These are phyloP conservation scores for Macropis europaea DNA, from an alignment of 2,888 invertebrate genomes.

Conservation along the genomic window DNA sequence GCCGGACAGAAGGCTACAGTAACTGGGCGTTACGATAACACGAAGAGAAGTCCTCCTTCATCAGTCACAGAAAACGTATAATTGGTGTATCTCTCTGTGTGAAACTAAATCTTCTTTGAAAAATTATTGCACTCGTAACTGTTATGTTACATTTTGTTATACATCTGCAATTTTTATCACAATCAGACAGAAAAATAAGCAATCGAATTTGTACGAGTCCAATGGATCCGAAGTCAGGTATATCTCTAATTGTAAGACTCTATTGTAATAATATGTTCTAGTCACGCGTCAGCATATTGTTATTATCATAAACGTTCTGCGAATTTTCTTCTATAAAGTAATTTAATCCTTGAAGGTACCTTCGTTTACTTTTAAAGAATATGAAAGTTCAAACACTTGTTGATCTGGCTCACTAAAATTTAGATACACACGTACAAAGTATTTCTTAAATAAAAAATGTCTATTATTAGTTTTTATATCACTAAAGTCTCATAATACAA, in stretches of 20 bases:
- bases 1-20: constrained; percentile 38
- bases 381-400: constrained; percentile 16
- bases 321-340: constrained; percentile 24
- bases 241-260: constrained; percentile 20
- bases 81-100: constrained; percentile 4
- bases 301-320: constrained; percentile 41
- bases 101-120: not conserved
- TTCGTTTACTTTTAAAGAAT: constrained; percentile 17
- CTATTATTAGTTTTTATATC: constrained; percentile 2
- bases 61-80: constrained; percentile 44
- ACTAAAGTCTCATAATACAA: not conserved
- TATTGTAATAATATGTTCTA: constrained; percentile 35
- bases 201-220: constrained; percentile 9
- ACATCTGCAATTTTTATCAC: constrained; percentile 21
- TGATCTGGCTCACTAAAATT: not conserved
- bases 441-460: constrained; percentile 1
- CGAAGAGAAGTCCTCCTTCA: constrained; percentile 54
- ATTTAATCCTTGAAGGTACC: constrained; percentile 19
- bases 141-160: not conserved
- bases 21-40: constrained; percentile 40
- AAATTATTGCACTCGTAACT: constrained; percentile 6
- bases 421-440: not conserved
- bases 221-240: constrained; percentile 26
- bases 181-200: constrained; percentile 40
- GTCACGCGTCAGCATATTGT: constrained; percentile 39